Conservation (phyloP, 2,888 invertebrate species). For the Muscina levida region DNA sequence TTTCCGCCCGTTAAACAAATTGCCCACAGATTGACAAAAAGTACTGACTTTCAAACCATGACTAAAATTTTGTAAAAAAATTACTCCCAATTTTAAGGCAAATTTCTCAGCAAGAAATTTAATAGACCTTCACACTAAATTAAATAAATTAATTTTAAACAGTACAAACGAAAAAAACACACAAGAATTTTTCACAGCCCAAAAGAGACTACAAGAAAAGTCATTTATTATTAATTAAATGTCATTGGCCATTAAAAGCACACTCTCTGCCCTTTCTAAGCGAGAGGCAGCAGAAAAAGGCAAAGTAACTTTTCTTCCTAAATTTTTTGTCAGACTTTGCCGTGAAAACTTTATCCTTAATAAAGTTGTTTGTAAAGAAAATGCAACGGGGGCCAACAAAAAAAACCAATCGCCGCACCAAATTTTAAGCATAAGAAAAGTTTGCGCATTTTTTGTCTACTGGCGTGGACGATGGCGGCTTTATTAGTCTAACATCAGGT, state of each 20-base stretch:
- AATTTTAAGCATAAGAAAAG: conserved; percentile 3
- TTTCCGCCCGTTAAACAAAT: too few species aligned
- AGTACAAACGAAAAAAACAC: neutral
- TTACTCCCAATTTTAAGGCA: too few species aligned
- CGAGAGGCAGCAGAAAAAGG: conserved; percentile 9
- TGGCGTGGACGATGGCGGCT: conserved; percentile 1
- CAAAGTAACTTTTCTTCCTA: conserved; percentile 32
- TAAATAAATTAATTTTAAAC: neutral
- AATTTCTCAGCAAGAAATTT: too few species aligned
- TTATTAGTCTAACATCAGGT: conserved; percentile 59
- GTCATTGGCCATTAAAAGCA: conserved; percentile 63
- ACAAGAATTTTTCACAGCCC: conserved; percentile 46
- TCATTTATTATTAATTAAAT: conserved; percentile 65
- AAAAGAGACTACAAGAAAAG: conserved; percentile 8
- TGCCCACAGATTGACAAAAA: too few species aligned
- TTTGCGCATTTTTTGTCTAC: conserved; percentile 4
- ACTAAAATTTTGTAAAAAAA: too few species aligned
- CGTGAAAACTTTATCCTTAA: conserved; percentile 62
- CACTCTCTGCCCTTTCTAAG: neutral
- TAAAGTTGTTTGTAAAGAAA: conserved; percentile 20
- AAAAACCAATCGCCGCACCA: too few species aligned
- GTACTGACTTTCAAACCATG: too few species aligned
- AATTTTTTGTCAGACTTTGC: conserved; percentile 43
- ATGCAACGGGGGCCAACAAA: neutral
- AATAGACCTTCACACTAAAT: neutral